Evolutionary conservation across 53 echinoderm and acorn worm species (phyloP).

Genomic region (Crossaster papposus): DNA sequence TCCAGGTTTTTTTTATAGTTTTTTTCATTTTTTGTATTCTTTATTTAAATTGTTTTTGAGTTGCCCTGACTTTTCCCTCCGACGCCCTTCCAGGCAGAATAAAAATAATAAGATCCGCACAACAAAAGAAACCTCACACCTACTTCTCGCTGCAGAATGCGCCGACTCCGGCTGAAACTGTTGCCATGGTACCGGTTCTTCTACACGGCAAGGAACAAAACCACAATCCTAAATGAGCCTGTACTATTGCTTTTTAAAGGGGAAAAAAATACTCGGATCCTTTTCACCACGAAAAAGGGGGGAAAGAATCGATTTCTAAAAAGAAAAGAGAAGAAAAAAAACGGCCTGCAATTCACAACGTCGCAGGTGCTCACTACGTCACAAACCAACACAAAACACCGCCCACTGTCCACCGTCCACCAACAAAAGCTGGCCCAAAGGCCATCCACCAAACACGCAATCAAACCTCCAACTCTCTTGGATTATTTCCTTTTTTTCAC

Average conservation of each 20-base stretch:
- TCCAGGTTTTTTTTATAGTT: too few species aligned
- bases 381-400: slow-evolving; percentile 8
- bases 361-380: slow-evolving; percentile 52
- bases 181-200: neutral
- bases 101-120: slow-evolving; percentile 20
- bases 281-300: neutral
- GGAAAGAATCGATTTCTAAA: slow-evolving; percentile 6
- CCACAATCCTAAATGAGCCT: slow-evolving; percentile 4
- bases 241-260: slow-evolving; percentile 18
- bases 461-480: neutral
- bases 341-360: slow-evolving; percentile 18
- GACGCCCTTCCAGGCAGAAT: slow-evolving; percentile 33
- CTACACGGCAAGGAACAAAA: neutral
- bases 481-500: neutral
- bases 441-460: slow-evolving; percentile 23
- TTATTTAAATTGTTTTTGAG: too few species aligned
- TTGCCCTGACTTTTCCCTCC: slow-evolving; percentile 28
- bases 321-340: neutral
- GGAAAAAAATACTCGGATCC: neutral
- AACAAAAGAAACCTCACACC: neutral
- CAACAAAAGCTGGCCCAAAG: slow-evolving; percentile 33
- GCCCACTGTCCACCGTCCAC: slow-evolving; percentile 39
- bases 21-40: neutral
- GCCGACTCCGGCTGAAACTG: neutral
- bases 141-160: neutral